Evolutionary conservation across 2,888 invertebrate genomes (phyloP).

Genomic region (Lochmaea crataegi): DNA sequence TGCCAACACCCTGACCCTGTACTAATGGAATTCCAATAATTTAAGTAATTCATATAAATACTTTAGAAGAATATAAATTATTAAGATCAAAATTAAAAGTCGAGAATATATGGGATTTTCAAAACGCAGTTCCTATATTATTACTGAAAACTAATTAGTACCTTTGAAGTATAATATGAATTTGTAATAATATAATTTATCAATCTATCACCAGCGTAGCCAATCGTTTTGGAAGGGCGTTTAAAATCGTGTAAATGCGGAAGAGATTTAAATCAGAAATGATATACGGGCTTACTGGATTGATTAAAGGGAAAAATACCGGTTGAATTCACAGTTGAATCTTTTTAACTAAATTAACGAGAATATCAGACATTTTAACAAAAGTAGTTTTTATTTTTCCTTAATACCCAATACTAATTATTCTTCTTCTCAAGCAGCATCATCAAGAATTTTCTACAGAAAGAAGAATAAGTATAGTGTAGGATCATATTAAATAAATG

Average conservation of each 20-base stretch:
- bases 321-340: neutral
- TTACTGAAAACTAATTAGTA: neutral
- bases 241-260: neutral
- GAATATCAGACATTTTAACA: neutral
- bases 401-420: too few species aligned
- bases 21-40: neutral
- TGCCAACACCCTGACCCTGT: constrained; percentile 13
- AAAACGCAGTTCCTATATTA: neutral
- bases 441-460: too few species aligned
- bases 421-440: too few species aligned
- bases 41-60: neutral
- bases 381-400: too few species aligned
- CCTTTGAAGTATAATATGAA: neutral
- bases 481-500: too few species aligned
- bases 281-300: neutral
- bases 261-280: neutral
- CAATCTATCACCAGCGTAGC: neutral
- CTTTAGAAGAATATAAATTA: neutral
- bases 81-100: neutral
- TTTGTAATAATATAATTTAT: neutral
- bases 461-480: too few species aligned
- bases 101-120: neutral
- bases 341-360: neutral
- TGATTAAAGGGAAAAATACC: neutral
- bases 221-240: neutral